Conservation (phyloP, 1,140 invertebrate genomes). For the Polypedilum pembai region DNA sequence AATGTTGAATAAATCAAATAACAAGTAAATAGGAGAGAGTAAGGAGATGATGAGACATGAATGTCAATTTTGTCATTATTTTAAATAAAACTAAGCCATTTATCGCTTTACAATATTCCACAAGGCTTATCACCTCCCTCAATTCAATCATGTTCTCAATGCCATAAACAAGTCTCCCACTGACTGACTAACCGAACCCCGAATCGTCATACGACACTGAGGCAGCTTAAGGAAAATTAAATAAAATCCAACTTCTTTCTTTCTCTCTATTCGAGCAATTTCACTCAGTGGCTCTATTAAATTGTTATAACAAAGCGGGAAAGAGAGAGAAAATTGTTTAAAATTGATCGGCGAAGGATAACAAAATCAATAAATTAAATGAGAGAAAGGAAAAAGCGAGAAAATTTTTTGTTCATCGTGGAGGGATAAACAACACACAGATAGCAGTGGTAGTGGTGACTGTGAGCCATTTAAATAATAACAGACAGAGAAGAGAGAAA, state of each 20-base stretch:
- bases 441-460: neutral
- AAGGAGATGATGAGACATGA: neutral
- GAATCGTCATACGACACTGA: neutral
- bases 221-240: slow-evolving; percentile 22
- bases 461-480: slow-evolving; percentile 20
- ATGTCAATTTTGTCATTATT: neutral
- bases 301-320: neutral
- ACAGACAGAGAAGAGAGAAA: neutral
- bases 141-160: neutral
- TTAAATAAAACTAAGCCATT: neutral
- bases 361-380: slow-evolving; percentile 28
- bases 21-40: neutral
- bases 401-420: neutral
- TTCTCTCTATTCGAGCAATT: neutral
- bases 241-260: neutral
- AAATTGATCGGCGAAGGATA: slow-evolving; percentile 23
- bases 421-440: neutral
- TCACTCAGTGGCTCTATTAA: neutral
- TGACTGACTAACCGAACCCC: slow-evolving; percentile 1
- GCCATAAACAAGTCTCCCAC: neutral
- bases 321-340: slow-evolving; percentile 10
- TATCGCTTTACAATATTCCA: neutral
- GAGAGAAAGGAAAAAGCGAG: neutral
- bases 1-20: neutral
- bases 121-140: neutral